phyloP scores from a whole-genome alignment of 92 coral and sea anemone genomes.

The Epizoanthus scotinus region DNA sequence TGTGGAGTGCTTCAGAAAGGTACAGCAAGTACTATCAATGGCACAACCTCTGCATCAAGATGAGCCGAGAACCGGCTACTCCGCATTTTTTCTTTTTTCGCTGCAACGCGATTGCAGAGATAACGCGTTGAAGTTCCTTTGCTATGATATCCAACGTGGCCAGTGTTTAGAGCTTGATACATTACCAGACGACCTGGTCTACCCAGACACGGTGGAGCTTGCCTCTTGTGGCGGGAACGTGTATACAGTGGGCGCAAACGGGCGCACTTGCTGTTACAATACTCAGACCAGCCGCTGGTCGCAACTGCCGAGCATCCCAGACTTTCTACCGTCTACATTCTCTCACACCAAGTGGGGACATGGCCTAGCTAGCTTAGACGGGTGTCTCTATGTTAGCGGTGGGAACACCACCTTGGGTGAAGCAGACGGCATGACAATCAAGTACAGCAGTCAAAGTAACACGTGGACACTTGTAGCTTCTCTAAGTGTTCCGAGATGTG shows the following conservation, averaged over 20 bases:
- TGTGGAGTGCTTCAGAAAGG: slow-evolving; percentile 13
- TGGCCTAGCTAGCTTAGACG: slow-evolving; percentile 30
- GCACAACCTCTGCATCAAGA: neutral
- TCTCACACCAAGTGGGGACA: slow-evolving; percentile 30
- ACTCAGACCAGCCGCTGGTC: slow-evolving; percentile 33
- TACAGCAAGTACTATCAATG: slow-evolving; percentile 4
- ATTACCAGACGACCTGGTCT: neutral
- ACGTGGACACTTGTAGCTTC: slow-evolving; percentile 29
- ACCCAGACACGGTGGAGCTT: slow-evolving; percentile 13
- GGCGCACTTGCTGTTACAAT: neutral
- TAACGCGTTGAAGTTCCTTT: slow-evolving; percentile 21
- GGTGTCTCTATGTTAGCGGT: slow-evolving; percentile 13
- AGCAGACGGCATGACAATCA: slow-evolving; percentile 30
- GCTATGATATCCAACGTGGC: slow-evolving; percentile 33
- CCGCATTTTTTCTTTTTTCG: slow-evolving; percentile 22
- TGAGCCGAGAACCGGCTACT: slow-evolving; percentile 22
- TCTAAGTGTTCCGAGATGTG: slow-evolving; percentile 10
- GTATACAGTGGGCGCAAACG: slow-evolving; percentile 17
- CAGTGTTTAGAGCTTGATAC: slow-evolving; percentile 23
- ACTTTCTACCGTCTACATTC: slow-evolving; percentile 13
- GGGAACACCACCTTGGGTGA: slow-evolving; percentile 34
- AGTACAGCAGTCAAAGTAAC: slow-evolving; percentile 15
- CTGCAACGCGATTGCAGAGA: slow-evolving; percentile 40
- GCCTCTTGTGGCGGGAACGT: slow-evolving; percentile 18
- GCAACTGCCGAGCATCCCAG: slow-evolving; percentile 33